Evolutionary conservation across 30 jellyfish, hydroid and myxozoan genomes (phyloP).

Genomic region (Pelagia noctiluca): DNA sequence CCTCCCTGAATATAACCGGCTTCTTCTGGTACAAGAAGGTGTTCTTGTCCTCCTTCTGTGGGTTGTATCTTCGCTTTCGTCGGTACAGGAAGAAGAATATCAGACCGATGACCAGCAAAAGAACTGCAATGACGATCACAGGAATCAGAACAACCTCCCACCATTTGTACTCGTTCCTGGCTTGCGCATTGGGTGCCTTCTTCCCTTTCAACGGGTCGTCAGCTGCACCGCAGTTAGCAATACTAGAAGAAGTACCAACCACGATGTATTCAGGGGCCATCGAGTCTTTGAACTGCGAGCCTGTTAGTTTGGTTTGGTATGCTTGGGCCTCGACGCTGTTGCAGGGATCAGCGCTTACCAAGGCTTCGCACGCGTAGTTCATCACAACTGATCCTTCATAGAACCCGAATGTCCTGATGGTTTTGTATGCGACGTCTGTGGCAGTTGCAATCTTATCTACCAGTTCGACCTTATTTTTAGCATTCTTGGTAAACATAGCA

Average conservation of each 20-base stretch:
- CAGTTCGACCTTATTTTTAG: slow-evolving; percentile 56
- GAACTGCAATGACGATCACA: slow-evolving; percentile 81
- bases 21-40: slow-evolving; percentile 82
- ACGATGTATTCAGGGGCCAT: slow-evolving; percentile 76
- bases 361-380: slow-evolving; percentile 63
- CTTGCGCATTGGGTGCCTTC: slow-evolving; percentile 2
- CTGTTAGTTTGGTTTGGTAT: slow-evolving; percentile 59
- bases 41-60: slow-evolving; percentile 81
- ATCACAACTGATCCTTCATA: slow-evolving; percentile 83
- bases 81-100: slow-evolving; percentile 85
- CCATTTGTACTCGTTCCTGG: slow-evolving; percentile 68
- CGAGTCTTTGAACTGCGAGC: slow-evolving; percentile 52
- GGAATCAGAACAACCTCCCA: slow-evolving; percentile 90
- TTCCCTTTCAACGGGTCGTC: too few relatives aligned
- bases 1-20: slow-evolving; percentile 94
- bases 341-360: slow-evolving; percentile 53
- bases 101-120: slow-evolving; percentile 77
- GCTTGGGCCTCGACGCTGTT: slow-evolving; percentile 74
- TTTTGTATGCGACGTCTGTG: slow-evolving; percentile 46
- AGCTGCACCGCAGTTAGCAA: slow-evolving; percentile 33
- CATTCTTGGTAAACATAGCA: slow-evolving; percentile 46
- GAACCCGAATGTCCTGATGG: slow-evolving; percentile 63
- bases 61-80: slow-evolving; percentile 83
- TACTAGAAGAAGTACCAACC: slow-evolving; percentile 30
- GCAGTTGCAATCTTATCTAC: slow-evolving; percentile 78